phyloP scores from a whole-genome alignment of 2,888 invertebrate species.

The Trachelus troglodyta region DNA sequence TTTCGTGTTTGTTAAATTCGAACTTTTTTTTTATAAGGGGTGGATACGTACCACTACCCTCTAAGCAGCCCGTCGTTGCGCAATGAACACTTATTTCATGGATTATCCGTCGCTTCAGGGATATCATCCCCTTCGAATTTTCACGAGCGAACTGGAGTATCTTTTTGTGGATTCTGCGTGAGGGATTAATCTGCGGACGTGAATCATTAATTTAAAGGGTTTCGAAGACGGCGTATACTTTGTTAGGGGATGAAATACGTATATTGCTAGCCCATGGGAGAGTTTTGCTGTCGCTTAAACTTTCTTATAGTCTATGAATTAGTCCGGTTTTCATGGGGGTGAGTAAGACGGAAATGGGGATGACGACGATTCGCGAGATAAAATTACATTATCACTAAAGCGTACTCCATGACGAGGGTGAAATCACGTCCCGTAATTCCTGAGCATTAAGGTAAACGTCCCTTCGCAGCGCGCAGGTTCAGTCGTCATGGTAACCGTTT shows the following conservation, averaged over 20 bases:
- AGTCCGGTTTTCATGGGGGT: background rate
- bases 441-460: constrained; percentile 65
- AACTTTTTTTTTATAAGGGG: background rate
- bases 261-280: background rate
- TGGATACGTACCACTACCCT: background rate
- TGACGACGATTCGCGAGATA: constrained; percentile 38
- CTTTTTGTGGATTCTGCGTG: background rate
- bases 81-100: background rate
- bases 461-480: constrained; percentile 56
- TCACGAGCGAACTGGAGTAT: background rate
- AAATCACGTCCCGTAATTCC: constrained; percentile 66
- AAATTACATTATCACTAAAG: constrained; percentile 65
- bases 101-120: background rate
- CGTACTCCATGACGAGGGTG: constrained; percentile 48
- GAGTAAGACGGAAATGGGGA: constrained; percentile 10
- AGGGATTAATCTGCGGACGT: background rate
- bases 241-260: background rate
- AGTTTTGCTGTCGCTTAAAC: background rate
- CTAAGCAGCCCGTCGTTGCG: background rate
- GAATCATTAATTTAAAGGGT: background rate
- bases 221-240: background rate
- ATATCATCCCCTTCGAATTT: background rate
- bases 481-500: constrained; percentile 53
- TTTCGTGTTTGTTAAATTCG: background rate
- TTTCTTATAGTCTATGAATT: background rate